Conservation (phyloP, 2,113 vertebrate species). For the Rutilus rutilus region DNA sequence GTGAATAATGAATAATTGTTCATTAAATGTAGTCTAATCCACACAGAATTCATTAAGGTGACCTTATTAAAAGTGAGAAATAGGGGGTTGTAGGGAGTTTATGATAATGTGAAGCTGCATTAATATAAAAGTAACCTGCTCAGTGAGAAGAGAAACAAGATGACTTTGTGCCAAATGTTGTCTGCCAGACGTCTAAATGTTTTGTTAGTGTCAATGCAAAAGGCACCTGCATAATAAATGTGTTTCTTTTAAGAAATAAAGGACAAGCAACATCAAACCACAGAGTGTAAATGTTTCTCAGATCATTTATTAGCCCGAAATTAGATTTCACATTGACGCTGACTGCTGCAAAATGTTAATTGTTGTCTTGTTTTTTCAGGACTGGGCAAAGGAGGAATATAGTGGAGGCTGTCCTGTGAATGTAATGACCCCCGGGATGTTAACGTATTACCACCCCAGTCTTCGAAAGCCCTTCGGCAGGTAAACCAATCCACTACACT, state of each 20-base stretch:
- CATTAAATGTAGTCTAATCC: constrained; percentile 7
- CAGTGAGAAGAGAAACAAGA: neutral
- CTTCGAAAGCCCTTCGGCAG: constrained; percentile 73
- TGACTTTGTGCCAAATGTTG: neutral
- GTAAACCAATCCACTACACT: constrained; percentile 57
- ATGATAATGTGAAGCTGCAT: neutral
- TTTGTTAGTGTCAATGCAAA: constrained; percentile 17
- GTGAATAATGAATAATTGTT: constrained; percentile 10
- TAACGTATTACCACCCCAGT: constrained; percentile 75
- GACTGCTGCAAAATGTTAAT: constrained; percentile 1
- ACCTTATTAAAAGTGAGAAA: constrained; percentile 36
- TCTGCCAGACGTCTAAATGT: constrained; percentile 19
- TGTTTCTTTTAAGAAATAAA: neutral
- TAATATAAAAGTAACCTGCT: constrained; percentile 16
- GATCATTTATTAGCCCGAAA: neutral
- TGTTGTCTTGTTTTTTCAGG: constrained; percentile 62
- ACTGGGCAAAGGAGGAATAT: constrained; percentile 75
- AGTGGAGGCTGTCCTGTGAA: constrained; percentile 76
- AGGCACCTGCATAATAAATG: constrained; percentile 5
- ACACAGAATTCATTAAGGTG: constrained; percentile 4
- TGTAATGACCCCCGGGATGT: constrained; percentile 76
- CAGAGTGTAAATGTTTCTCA: constrained; percentile 8
- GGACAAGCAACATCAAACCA: neutral
- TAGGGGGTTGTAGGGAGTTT: neutral
- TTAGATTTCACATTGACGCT: neutral